Percentiles rank a stretch among this genome's conserved stretches.
Conservation (phyloP, 2,888 invertebrate species). For the Achlya flavicornis region DNA sequence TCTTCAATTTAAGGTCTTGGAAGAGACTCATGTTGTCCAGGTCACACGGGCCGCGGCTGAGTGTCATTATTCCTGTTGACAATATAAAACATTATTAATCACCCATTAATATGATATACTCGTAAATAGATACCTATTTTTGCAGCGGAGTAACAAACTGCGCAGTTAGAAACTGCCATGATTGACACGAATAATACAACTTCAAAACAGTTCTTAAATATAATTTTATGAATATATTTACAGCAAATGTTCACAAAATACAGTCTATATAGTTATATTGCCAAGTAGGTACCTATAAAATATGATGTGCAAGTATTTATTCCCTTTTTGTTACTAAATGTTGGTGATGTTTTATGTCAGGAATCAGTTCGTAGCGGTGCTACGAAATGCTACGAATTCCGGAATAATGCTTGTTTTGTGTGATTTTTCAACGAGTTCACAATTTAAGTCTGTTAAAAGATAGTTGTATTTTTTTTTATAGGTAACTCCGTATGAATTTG, state of each 20-base stretch:
- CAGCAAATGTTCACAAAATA: no score
- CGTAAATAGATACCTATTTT: not conserved
- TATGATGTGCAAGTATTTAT: no score
- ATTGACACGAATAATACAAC: not conserved
- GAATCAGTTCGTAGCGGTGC: conserved; percentile 3
- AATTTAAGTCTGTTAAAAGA: not conserved
- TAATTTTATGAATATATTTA: no score
- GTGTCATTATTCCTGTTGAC: conserved; percentile 96
- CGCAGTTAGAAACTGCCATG: not conserved
- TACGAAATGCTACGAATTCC: conserved; percentile 8
- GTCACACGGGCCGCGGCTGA: conserved; percentile 98
- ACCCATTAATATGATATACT: not conserved
- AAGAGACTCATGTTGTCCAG: conserved; percentile 99
- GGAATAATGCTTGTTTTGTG: not conserved
- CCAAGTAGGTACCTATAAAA: no score
- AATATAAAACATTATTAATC: conserved; percentile 45
- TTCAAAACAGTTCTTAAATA: not conserved
- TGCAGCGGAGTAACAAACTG: not conserved
- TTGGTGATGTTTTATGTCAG: no score
- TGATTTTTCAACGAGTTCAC: not conserved
- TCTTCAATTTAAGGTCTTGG: conserved; percentile 98
- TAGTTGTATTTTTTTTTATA: not conserved
- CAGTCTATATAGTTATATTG: no score
- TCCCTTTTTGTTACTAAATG: no score
- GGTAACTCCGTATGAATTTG: no score